These are phyloP conservation scores for Falco naumanni DNA, from an alignment of 2,797 vertebrate genomes.

Conservation along the genomic window DNA sequence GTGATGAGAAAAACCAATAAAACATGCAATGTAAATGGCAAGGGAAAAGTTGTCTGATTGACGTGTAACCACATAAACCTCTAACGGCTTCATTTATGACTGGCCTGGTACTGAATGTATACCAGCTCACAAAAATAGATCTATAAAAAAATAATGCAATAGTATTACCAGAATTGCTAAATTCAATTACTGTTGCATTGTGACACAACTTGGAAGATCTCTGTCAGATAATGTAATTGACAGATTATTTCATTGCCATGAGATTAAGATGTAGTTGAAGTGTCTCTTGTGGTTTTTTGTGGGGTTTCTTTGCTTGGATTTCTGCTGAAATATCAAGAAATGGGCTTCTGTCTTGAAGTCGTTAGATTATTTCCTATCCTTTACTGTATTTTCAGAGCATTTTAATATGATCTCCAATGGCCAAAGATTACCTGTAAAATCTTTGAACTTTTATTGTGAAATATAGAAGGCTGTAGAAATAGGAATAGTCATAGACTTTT, in stretches of 20 bases:
- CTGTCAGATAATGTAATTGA: background rate
- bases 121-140: background rate
- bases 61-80: background rate
- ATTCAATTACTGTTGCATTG: background rate
- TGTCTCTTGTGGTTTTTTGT: background rate
- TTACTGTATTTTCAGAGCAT: background rate
- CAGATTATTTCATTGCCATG: background rate
- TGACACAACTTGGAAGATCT: background rate
- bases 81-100: background rate
- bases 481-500: background rate
- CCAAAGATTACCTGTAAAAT: background rate
- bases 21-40: background rate
- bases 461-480: background rate
- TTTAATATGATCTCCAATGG: background rate
- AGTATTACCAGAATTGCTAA: background rate
- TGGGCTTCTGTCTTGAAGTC: background rate
- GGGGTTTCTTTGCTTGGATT: background rate
- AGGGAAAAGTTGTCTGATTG: background rate
- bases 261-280: background rate
- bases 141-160: background rate
- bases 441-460: background rate
- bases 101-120: background rate
- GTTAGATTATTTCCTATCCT: background rate
- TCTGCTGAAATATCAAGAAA: background rate
- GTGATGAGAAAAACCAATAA: background rate